phyloP scores from a whole-genome alignment of 2,797 vertebrate genomes.

The Poeciliopsis presidionis region DNA sequence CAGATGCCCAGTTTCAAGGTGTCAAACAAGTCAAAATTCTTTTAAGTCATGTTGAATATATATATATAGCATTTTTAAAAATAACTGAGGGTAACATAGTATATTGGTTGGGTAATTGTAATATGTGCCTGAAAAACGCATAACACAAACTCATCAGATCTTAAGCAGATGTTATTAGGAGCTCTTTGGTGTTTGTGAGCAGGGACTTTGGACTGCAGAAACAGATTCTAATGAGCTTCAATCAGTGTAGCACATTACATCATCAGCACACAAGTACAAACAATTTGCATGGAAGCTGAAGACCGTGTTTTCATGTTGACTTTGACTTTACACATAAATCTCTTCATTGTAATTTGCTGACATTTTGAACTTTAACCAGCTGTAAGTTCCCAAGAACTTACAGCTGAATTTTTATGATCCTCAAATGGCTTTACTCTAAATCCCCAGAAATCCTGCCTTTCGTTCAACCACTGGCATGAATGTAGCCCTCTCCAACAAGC shows the following conservation, averaged over 20 bases:
- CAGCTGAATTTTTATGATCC: slow-evolving; percentile 59
- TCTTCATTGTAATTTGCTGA: slow-evolving; percentile 47
- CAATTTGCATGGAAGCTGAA: background rate
- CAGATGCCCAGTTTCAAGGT: no score
- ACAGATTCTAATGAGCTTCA: slow-evolving; percentile 26
- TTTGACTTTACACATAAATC: slow-evolving; percentile 37
- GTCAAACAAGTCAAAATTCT: no score
- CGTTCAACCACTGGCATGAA: slow-evolving; percentile 62
- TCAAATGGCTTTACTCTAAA: slow-evolving; percentile 66
- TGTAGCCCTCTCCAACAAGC: slow-evolving; percentile 56
- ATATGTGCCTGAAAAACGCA: no score
- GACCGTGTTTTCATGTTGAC: slow-evolving; percentile 3
- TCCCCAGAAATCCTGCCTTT: slow-evolving; percentile 58
- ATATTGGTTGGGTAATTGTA: no score
- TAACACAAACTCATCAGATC: slow-evolving; percentile 16
- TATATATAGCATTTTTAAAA: no score
- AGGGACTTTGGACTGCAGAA: background rate
- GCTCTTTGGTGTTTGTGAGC: slow-evolving; percentile 19
- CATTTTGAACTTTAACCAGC: slow-evolving; percentile 32
- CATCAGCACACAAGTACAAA: background rate
- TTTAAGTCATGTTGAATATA: no score
- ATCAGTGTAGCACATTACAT: slow-evolving; percentile 8
- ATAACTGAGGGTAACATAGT: no score
- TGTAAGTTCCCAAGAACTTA: slow-evolving; percentile 55
- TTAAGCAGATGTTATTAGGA: slow-evolving; percentile 18